Evolutionary conservation across 2,888 invertebrate species (phyloP), one percentile per base, ranked within the genome.

Genomic region (Pteria penguin): DNA sequence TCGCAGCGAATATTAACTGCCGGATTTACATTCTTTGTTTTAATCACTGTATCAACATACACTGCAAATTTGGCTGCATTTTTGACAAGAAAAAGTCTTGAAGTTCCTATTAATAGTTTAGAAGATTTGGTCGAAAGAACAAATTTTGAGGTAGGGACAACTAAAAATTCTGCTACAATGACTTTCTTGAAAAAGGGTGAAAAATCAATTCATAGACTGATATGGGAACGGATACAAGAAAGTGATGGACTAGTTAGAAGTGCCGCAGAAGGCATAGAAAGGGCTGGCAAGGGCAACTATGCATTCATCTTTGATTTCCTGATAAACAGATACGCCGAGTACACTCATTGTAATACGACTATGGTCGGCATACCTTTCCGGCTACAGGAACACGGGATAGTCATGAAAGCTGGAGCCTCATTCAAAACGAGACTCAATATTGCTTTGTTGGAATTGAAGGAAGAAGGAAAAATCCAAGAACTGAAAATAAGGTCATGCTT

Each of bases 11-110:
- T 89, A 52, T 75, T 89, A 5, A 87, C 89, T 0, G 86, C 85
- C 0, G 88, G 89, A 22, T 89, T 87, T 70, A 80, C 87, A 11
- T 89, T 89, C 77, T 89, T 89, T 67, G 89, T 89, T 14, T 79
- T 89, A 8, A 88, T 89, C 26, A 89, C 88, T 1, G 87, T 89
- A 5, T 88, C 88, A 24, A 88, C 88, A 27, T 89, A 89, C 63
- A 89, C 89, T 0, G 89, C 89, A 26, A 89, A 89, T 78, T 85
- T 89, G 87, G 89, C 89, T 2, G 89, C 89, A 33, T 89, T 89
- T 71, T 76, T 89, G 61, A 89, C 89, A 18, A 89, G 85, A 45
- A 84, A 83, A 72, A 87, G 85, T 67, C 75, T 88, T 27, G 84
- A 86, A 70, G 82, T 83, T 27, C 83, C 87, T 2, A 76, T 87